Percentiles rank a stretch among this genome's conserved stretches.
These are phyloP conservation scores for Carabus problematicus DNA, from an alignment of 2,888 invertebrate genomes.

Conservation along the genomic window DNA sequence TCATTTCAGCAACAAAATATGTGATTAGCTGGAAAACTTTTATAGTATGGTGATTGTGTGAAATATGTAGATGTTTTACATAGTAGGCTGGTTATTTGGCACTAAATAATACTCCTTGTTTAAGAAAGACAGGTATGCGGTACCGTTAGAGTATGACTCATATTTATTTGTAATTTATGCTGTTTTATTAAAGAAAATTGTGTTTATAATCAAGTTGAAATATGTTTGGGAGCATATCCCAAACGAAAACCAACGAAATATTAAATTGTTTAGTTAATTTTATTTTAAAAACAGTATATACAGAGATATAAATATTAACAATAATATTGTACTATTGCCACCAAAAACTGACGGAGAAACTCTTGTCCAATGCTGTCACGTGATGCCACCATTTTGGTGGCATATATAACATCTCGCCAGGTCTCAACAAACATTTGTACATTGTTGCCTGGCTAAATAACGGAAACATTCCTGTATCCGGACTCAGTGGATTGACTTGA, in stretches of 20 bases:
- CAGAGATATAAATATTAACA: neutral
- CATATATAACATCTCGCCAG: conserved; percentile 92
- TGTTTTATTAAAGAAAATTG: neutral
- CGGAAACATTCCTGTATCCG: conserved; percentile 77
- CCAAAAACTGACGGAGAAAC: conserved; percentile 99
- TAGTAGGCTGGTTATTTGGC: too few species aligned
- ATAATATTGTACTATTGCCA: conserved; percentile 69
- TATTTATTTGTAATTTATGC: too few species aligned
- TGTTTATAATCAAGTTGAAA: too few species aligned
- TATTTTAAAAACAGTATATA: conserved; percentile 2
- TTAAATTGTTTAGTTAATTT: too few species aligned
- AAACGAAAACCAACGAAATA: too few species aligned
- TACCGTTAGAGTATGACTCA: too few species aligned
- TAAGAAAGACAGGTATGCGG: too few species aligned
- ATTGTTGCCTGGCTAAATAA: conserved; percentile 69
- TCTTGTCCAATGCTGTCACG: conserved; percentile 84
- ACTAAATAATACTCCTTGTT: too few species aligned
- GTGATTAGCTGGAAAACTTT: too few species aligned
- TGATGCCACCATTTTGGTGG: conserved; percentile 98
- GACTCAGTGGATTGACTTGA: conserved; percentile 83
- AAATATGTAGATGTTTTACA: too few species aligned
- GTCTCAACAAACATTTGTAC: conserved; percentile 73
- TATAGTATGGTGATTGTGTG: too few species aligned
- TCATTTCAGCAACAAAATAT: neutral
- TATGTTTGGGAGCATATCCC: too few species aligned